phyloP scores from a whole-genome alignment of 2,113 vertebrate species.

The Ctenodactylus gundi region DNA sequence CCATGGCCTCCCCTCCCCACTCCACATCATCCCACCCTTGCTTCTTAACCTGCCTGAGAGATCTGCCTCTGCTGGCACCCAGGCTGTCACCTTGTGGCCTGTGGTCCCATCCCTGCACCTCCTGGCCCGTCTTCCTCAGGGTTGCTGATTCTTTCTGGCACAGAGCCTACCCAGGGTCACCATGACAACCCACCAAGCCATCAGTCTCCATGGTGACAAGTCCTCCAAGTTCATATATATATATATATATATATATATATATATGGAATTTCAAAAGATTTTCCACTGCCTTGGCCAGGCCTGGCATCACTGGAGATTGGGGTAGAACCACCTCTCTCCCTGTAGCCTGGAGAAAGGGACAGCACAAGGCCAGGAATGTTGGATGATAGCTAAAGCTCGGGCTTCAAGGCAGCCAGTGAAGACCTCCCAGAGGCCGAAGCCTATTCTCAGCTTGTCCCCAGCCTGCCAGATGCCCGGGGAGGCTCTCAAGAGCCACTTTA shows the following conservation, averaged over 20 bases:
- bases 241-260: constrained; percentile 76
- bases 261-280: constrained; percentile 71
- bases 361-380: background rate
- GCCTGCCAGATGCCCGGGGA: background rate
- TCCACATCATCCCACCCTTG: background rate
- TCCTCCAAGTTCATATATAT: constrained; percentile 67
- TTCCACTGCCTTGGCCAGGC: constrained; percentile 20
- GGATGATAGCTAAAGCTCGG: background rate
- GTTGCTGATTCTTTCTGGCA: constrained; percentile 35
- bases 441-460: background rate
- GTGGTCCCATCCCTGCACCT: background rate
- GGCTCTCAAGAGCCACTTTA: background rate
- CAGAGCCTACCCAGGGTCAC: constrained; percentile 24
- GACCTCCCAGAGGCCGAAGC: background rate
- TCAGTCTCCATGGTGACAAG: constrained; percentile 68
- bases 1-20: background rate
- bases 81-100: background rate
- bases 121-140: background rate
- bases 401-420: background rate
- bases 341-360: background rate
- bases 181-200: constrained; percentile 70
- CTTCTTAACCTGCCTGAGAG: background rate
- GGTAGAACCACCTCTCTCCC: background rate
- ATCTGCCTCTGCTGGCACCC: background rate
- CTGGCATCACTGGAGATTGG: background rate